Conservation (phyloP, 92 coral and sea anemone genomes). For the Porites cylindrica region DNA sequence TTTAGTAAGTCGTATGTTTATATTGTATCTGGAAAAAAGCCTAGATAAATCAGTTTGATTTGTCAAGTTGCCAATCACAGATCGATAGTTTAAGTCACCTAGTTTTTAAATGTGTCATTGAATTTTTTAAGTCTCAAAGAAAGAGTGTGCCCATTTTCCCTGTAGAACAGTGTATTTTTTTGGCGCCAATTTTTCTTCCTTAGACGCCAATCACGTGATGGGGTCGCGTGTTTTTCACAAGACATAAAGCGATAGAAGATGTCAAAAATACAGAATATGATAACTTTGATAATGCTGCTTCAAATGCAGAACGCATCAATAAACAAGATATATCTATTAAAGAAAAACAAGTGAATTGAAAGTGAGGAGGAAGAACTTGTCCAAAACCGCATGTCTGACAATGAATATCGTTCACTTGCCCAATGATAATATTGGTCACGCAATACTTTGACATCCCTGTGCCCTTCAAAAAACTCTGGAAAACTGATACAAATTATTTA, state of each 20-base stretch:
- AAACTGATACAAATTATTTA: no score
- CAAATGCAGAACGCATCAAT: no score
- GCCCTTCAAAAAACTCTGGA: no score
- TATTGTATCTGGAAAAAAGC: background rate
- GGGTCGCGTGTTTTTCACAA: background rate
- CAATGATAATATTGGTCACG: no score
- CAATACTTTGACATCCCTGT: no score
- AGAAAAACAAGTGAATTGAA: no score
- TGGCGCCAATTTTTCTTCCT: background rate
- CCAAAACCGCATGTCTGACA: no score
- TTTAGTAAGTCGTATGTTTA: background rate
- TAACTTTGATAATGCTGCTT: no score
- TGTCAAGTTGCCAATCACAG: background rate
- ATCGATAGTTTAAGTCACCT: background rate
- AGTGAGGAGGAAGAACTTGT: no score
- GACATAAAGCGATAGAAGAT: background rate
- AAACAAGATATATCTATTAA: no score
- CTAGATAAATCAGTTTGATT: background rate
- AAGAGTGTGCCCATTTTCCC: slow-evolving; percentile 3
- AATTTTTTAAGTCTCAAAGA: background rate
- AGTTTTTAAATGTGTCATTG: background rate
- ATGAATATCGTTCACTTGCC: no score
- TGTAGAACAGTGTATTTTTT: background rate
- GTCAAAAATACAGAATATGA: no score
- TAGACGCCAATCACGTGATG: background rate